Conservation (phyloP, 2,113 vertebrate species). For the Enhydra lutris region DNA sequence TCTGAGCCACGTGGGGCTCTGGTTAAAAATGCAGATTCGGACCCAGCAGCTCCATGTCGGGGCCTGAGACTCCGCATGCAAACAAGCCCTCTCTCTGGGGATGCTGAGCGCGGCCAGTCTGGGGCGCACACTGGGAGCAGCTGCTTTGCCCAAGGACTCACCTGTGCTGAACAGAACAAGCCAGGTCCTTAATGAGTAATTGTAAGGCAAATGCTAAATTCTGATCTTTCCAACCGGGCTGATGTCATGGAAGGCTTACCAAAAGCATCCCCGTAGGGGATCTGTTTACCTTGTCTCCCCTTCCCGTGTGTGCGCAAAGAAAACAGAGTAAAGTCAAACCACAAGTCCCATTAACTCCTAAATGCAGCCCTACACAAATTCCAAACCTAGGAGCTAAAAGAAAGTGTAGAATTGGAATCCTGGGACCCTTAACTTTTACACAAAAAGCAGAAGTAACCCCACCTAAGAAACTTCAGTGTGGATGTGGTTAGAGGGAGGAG, state of each 20-base stretch:
- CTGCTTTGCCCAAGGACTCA: too few relatives aligned
- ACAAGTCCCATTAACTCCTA: not conserved
- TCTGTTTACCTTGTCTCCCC: not conserved
- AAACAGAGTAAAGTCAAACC: not conserved
- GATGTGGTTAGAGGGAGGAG: slow-evolving; percentile 56
- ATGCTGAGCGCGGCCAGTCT: rapidly evolving
- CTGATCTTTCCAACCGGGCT: not conserved
- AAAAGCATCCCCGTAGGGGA: not conserved
- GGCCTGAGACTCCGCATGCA: not conserved
- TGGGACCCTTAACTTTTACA: slow-evolving; percentile 9
- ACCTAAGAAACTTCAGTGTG: not conserved
- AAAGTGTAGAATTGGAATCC: not conserved
- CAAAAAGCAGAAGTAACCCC: slow-evolving; percentile 39
- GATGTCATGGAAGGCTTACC: not conserved
- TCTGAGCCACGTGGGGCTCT: not conserved
- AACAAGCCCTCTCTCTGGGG: not conserved
- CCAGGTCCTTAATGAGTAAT: not conserved
- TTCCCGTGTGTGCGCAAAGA: not conserved
- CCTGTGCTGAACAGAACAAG: too few relatives aligned
- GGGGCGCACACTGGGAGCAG: not conserved
- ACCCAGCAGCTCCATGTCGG: not conserved
- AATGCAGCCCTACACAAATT: not conserved
- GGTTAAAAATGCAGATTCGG: not conserved
- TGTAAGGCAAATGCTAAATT: not conserved
- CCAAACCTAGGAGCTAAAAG: not conserved